Conservation (phyloP, 2,113 vertebrate species). For the Benitochromis conjunctus region DNA sequence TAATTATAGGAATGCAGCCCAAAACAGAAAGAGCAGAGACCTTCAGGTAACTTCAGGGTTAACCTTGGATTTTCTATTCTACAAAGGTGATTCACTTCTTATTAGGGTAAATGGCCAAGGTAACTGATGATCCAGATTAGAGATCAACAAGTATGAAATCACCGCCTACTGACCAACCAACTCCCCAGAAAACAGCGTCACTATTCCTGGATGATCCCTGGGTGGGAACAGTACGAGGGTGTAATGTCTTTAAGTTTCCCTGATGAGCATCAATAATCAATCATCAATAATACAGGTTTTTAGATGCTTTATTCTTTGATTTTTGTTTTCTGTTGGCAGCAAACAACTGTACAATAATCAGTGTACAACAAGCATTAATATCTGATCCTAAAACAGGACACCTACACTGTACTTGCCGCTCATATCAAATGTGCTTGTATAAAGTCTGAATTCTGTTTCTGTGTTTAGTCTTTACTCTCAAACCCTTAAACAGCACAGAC, state of each 20-base stretch:
- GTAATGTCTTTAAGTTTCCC: not conserved
- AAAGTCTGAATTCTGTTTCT: not conserved
- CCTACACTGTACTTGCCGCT: not conserved
- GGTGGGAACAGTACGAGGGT: accelerated
- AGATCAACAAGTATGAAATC: not conserved
- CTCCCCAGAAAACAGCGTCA: not conserved
- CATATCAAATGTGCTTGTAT: not conserved
- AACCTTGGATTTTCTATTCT: not conserved
- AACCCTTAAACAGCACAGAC: not conserved
- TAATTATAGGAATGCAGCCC: not conserved
- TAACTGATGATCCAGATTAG: not conserved
- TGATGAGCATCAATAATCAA: not conserved
- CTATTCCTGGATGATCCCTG: not conserved
- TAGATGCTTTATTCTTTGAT: not conserved
- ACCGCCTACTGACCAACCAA: not conserved
- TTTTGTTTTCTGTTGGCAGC: not conserved
- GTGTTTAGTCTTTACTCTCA: not conserved
- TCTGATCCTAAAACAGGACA: not conserved
- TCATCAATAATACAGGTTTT: not conserved
- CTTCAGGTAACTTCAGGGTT: not conserved
- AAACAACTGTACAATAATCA: not conserved
- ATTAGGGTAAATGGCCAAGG: not conserved
- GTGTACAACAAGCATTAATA: not conserved
- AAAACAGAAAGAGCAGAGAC: not conserved
- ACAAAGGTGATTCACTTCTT: not conserved